phyloP scores from a whole-genome alignment of 2,113 vertebrate genomes.

The Spea bombifrons region DNA sequence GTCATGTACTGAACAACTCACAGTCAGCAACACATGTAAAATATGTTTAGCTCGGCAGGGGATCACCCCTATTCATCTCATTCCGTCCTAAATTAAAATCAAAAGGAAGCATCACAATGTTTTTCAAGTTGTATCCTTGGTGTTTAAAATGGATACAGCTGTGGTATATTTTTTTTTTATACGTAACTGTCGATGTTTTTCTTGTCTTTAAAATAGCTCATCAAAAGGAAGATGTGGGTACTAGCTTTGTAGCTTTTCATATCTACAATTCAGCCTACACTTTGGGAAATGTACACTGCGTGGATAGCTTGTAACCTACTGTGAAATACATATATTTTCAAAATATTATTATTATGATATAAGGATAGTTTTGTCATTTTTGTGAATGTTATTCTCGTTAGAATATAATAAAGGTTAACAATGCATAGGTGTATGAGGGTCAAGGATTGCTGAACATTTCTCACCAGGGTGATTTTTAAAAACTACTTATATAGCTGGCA shows the following conservation, averaged over 20 bases:
- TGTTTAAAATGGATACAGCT: not conserved
- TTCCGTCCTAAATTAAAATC: not conserved
- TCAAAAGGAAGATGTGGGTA: not conserved
- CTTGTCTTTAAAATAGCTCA: not conserved
- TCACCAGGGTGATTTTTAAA: too few species aligned
- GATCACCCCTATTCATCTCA: not conserved
- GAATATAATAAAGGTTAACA: too few species aligned
- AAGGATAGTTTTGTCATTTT: too few species aligned
- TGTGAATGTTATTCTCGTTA: too few species aligned
- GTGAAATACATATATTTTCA: not conserved
- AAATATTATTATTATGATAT: too few species aligned
- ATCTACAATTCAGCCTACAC: not conserved
- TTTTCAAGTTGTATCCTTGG: not conserved
- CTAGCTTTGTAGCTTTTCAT: not conserved
- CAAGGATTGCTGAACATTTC: too few species aligned
- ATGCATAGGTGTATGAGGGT: too few species aligned
- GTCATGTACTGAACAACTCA: conserved; percentile 25
- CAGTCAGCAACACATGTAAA: conserved; percentile 19
- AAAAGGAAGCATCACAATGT: not conserved
- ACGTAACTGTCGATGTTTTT: too few species aligned
- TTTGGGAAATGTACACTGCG: not conserved
- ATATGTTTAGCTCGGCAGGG: conserved; percentile 27
- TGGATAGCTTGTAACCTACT: not conserved
- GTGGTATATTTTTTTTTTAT: conserved; percentile 5
- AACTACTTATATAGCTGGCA: too few species aligned